These are phyloP conservation scores for Corythoichthys intestinalis DNA, from an alignment of 2,113 vertebrate species.

Conservation along the genomic window DNA sequence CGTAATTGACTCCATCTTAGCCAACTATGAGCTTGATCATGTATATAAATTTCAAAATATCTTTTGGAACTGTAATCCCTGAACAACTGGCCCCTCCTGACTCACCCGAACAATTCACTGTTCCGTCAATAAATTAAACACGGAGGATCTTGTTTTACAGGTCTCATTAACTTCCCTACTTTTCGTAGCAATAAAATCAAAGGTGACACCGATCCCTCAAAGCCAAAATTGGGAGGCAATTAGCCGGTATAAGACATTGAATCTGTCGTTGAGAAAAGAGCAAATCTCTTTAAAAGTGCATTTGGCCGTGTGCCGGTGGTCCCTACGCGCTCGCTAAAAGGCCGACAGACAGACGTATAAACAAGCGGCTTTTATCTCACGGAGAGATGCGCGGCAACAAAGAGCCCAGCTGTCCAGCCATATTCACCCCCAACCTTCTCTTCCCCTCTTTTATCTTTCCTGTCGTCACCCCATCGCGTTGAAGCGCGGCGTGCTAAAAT, in stretches of 20 bases:
- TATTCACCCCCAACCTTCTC: constrained; percentile 38
- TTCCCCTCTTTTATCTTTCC: constrained; percentile 64
- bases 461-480: constrained; percentile 47
- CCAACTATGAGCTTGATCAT: too few species aligned
- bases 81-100: not conserved
- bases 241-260: not conserved
- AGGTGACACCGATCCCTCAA: constrained; percentile 18
- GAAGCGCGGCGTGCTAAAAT: constrained; percentile 37
- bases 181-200: constrained; percentile 27
- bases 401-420: constrained; percentile 63
- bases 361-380: constrained; percentile 68
- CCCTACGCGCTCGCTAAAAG: constrained; percentile 40
- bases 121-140: not conserved
- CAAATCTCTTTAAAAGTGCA: constrained; percentile 47
- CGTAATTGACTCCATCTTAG: too few species aligned
- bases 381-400: constrained; percentile 62
- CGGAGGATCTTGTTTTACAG: not conserved
- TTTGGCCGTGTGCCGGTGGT: constrained; percentile 51
- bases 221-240: constrained; percentile 26
- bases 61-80: too few species aligned
- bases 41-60: too few species aligned
- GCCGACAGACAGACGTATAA: constrained; percentile 63
- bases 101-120: not conserved
- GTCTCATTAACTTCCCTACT: constrained; percentile 1
- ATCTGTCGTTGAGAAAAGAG: not conserved